Base-by-base conservation (phyloP, 1,140 invertebrate genomes). In the Platorchestia sp. region DNA sequence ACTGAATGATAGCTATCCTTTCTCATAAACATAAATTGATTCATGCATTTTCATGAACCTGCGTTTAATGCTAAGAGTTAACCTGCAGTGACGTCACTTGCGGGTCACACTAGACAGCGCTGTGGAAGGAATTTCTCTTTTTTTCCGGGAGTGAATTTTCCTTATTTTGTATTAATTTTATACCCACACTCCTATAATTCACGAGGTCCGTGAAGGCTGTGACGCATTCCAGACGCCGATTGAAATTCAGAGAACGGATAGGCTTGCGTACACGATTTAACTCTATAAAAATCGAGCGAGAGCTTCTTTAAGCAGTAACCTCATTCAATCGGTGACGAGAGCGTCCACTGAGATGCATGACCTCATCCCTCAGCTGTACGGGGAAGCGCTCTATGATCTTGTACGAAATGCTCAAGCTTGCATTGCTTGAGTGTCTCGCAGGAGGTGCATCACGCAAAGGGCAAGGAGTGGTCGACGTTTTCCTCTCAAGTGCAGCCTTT, bases 271-370 rank as follows among this genome's bases (percentile, higher is more conserved):
- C 59, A 75, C 47, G 6, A 51, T 19, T 51, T 7, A n/a, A n/a
- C 6, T 75, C 36, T 36, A 75, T 75, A 27, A n/a, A n/a, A n/a
- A 10, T 75, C 7, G 27, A 36, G 14, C 27, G 27, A 75, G 27
- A 75, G 27, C 27, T 19, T 75, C 7, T 36, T 75, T 75, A 75
- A 10, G 59, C 36, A 22, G 59, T 75, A 36, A 75, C 27, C 59
- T 75, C 59, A 75, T 75, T 75, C 59, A 75, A 75, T 75, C 59
- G 59, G 59, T 75, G 59, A 75, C 59, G 59, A 51, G 47, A 75
- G 36, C 27, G 59, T 75, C 59, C 59, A 3, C 10, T 10, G 1
- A 75, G 59, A 75, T 19, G 59, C 27, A 75, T 75, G 59, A 75
- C 27, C 59, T 75, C 59, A 75, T 75, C 59, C 27, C 59, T 75